phyloP scores from a whole-genome alignment of 2,888 invertebrate species.

The Lithophane leautieri region DNA sequence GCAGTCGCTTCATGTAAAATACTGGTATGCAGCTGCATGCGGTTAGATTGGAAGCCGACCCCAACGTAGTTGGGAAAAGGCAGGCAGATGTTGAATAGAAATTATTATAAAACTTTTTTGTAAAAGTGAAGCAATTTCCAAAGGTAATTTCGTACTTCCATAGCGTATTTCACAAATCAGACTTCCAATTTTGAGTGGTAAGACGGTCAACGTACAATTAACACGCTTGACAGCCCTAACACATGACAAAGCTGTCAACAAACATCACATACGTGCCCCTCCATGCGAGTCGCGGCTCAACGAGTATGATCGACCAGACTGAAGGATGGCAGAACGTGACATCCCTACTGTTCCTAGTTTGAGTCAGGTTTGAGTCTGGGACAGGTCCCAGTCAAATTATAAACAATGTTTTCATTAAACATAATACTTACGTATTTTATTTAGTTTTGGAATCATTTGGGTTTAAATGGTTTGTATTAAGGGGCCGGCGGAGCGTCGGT shows the following conservation, averaged over 20 bases:
- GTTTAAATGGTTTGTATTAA: no score
- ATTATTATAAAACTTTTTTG: no score
- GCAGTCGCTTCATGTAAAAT: background rate
- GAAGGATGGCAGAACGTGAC: slow-evolving; percentile 53
- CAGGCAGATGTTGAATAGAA: background rate
- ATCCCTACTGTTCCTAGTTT: slow-evolving; percentile 25
- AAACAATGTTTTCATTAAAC: slow-evolving; percentile 3
- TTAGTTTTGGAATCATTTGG: no score
- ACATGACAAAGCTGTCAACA: slow-evolving; percentile 40
- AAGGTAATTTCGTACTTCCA: no score
- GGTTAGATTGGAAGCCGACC: background rate
- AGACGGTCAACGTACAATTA: no score
- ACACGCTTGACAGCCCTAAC: slow-evolving; percentile 43
- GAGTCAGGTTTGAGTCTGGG: no score
- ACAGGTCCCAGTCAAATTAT: slow-evolving; percentile 14
- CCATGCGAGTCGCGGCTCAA: slow-evolving; percentile 53
- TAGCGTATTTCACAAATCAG: background rate
- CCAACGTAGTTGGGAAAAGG: no score
- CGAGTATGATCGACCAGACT: slow-evolving; percentile 18
- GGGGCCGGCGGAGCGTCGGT: no score
- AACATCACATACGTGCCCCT: slow-evolving; percentile 61
- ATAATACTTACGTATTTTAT: no score
- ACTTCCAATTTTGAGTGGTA: background rate
- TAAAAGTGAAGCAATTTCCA: no score
- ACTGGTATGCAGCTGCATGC: background rate